Percentiles rank a stretch among this genome's conserved stretches.
Conservation (phyloP, 2,888 invertebrate genomes). For the Tetragonisca angustula region DNA sequence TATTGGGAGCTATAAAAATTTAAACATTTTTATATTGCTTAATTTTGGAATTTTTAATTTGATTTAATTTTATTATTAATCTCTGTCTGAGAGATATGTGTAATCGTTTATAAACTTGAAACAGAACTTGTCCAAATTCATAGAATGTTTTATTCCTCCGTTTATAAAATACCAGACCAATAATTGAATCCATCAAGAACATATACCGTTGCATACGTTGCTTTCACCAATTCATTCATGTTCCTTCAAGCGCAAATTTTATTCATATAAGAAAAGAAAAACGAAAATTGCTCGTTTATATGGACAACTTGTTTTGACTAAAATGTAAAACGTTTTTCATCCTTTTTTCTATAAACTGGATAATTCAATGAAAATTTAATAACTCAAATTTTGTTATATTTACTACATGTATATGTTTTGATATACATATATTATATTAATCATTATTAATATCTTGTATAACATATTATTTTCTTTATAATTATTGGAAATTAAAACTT, state of each 20-base stretch:
- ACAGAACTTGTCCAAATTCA: neutral
- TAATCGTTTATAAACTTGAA: too few species aligned
- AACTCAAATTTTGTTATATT: neutral
- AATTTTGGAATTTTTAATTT: too few species aligned
- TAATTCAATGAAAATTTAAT: neutral
- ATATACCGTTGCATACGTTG: constrained; percentile 12
- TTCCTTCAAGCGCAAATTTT: neutral
- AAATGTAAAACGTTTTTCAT: neutral
- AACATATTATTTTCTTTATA: neutral
- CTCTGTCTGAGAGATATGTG: too few species aligned
- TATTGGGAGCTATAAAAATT: too few species aligned
- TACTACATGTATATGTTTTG: neutral
- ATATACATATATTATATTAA: neutral
- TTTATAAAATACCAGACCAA: constrained; percentile 2
- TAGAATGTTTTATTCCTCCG: neutral
- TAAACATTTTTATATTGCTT: too few species aligned
- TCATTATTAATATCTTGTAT: neutral
- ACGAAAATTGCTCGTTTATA: neutral
- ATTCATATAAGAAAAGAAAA: neutral
- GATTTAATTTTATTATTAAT: too few species aligned
- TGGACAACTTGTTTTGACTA: neutral
- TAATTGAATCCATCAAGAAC: constrained; percentile 1
- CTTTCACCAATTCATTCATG: constrained; percentile 48
- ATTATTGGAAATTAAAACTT: neutral
- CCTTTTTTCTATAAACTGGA: neutral